Evolutionary conservation across 2,113 vertebrate species (phyloP), one percentile per base, ranked within the genome.

Genomic region (Theristicus caerulescens): DNA sequence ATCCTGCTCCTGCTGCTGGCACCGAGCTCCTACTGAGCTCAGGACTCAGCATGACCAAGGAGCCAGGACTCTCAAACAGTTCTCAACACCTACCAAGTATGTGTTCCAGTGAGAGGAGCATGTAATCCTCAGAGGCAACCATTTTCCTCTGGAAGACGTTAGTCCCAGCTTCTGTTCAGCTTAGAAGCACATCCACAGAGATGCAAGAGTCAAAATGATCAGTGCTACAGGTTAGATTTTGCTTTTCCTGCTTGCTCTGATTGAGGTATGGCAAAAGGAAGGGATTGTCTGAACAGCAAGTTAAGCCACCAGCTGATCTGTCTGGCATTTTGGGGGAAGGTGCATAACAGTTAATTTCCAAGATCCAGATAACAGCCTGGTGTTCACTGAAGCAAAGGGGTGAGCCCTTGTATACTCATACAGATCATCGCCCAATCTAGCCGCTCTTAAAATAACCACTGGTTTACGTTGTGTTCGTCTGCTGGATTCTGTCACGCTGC

Each of bases 381-480:
- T 46, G 38, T 44, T 25, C 40, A 62, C 15, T 71, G 40, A 32
- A 82, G 47, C 14, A 74, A 80, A 69, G 7, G 3, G 8, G 3
- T 47, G 29, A 64, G 36, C 16, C 6, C 17, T 46, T 58, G 54
- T 4, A 17, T 17, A 38, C 10, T 62, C 25, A 46, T 11, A 36
- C 7, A 57, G 38, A 26, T 67, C 40, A 83, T 55, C 51, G 73
- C 44, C 69, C 57, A 89, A 77, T n/a, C 27, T 64, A 69, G 22
- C 8, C 6, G 78, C 44, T 78, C 42, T 61, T 78, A 78, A 88
- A 69, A 46, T 42, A 55, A 6, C 19, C 70, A 38, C 17, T 82
- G 70, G 42, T 82, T 94, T 67, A 62, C 3, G 1, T 36, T 62
- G 78, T 95, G 86, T 80, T 89, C 44, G 49, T 91, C 89, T 93